Evolutionary conservation across 2,888 invertebrate species (phyloP).

Genomic region (Nomada lathburiana): DNA sequence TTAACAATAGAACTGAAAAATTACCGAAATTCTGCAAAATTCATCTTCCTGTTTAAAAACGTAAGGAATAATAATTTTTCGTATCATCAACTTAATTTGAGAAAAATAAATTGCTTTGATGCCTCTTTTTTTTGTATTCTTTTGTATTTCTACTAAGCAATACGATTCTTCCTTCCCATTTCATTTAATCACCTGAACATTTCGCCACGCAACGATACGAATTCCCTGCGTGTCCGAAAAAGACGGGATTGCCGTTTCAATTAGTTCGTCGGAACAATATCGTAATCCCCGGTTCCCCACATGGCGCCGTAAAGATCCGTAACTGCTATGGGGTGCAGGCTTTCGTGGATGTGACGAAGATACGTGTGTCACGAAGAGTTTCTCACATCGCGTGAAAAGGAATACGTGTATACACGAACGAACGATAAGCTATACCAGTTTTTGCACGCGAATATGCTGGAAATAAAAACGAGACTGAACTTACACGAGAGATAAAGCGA

Average conservation of each 20-base stretch:
- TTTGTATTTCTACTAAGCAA: not conserved
- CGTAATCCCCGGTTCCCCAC: conserved; percentile 16
- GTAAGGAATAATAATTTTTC: no score
- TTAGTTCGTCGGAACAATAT: conserved; percentile 50
- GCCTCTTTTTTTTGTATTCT: not conserved
- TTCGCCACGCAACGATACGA: not conserved
- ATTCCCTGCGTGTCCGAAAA: conserved; percentile 5
- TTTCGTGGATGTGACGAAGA: conserved; percentile 57
- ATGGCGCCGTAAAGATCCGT: conserved; percentile 56
- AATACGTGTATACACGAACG: conserved; percentile 35
- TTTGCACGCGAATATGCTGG: conserved; percentile 59
- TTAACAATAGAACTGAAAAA: no score
- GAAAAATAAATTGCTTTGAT: no score
- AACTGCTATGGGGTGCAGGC: conserved; percentile 51
- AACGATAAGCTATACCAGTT: conserved; percentile 57
- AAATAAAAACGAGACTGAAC: conserved; percentile 23
- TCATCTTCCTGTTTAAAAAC: no score
- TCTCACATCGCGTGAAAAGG: conserved; percentile 58
- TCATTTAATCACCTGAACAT: conserved; percentile 1
- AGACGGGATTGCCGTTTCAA: conserved; percentile 50
- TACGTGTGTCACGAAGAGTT: conserved; percentile 64
- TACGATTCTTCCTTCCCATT: not conserved
- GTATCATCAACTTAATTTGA: no score
- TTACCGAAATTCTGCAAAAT: no score
- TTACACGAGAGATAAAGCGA: conserved; percentile 6